phyloP scores from a whole-genome alignment of 2,113 vertebrate genomes.

The Toxotes jaculatrix region DNA sequence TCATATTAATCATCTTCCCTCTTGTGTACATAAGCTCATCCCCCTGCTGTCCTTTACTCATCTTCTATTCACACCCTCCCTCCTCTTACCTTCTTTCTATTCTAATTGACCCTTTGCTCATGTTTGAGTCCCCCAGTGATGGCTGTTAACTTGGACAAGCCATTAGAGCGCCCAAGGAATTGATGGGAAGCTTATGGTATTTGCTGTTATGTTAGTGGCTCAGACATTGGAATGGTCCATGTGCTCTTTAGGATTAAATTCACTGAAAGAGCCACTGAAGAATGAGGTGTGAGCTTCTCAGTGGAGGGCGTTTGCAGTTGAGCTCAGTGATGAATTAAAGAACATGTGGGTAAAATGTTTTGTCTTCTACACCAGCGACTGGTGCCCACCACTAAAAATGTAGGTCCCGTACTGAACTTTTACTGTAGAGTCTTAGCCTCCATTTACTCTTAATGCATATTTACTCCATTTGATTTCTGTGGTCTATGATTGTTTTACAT shows the following conservation, averaged over 20 bases:
- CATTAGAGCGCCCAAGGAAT: constrained; percentile 26
- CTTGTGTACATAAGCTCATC: constrained; percentile 57
- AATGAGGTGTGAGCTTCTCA: not conserved
- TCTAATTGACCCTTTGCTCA: constrained; percentile 67
- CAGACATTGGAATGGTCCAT: not conserved
- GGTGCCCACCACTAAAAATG: no score
- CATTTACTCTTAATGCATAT: no score
- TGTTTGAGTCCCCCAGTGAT: constrained; percentile 52
- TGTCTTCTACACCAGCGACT: not conserved
- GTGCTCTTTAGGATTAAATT: constrained; percentile 23
- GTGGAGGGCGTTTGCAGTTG: not conserved
- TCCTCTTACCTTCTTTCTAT: constrained; percentile 24
- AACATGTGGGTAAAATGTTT: not conserved
- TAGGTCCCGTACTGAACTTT: no score
- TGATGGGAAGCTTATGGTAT: constrained; percentile 60
- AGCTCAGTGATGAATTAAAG: not conserved
- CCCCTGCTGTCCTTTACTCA: constrained; percentile 45
- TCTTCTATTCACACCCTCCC: constrained; percentile 17
- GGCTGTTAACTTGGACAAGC: constrained; percentile 58
- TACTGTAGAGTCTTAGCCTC: no score
- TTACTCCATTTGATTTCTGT: no score
- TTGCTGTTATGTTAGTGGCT: constrained; percentile 45
- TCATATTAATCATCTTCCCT: constrained; percentile 55
- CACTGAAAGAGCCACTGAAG: not conserved
- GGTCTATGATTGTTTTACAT: no score